Conservation (phyloP, 2,113 vertebrate species). For the Gallinago jamesoni region DNA sequence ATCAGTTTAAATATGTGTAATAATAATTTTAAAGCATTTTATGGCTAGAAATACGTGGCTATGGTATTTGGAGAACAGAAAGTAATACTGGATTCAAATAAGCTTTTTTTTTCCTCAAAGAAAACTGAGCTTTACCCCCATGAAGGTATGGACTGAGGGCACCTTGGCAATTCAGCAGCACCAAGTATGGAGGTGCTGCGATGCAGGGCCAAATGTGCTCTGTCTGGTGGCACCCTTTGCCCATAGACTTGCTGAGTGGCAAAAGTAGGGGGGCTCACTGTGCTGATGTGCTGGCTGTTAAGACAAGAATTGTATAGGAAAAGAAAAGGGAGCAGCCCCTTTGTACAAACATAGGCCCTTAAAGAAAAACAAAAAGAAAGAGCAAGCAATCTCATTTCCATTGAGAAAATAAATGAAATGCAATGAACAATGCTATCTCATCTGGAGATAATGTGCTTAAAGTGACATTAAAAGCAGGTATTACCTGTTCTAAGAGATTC, state of each 20-base stretch:
- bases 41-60: neutral
- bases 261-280: neutral
- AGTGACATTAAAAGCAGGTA: constrained; percentile 24
- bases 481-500: constrained; percentile 96
- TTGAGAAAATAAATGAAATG: neutral
- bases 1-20: neutral
- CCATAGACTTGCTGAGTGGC: neutral
- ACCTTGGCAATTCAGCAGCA: neutral
- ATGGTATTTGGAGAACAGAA: neutral
- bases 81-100: neutral
- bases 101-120: neutral
- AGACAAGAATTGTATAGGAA: neutral
- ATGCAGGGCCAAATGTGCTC: neutral
- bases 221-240: rapidly evolving
- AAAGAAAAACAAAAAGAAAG: neutral
- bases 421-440: neutral
- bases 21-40: neutral
- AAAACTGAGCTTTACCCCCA: neutral
- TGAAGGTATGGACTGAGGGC: neutral
- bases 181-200: neutral
- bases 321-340: neutral
- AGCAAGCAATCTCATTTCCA: neutral
- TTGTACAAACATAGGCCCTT: neutral
- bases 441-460: neutral
- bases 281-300: neutral